These are phyloP conservation scores for Hestina assimilis DNA, from an alignment of 1,140 invertebrate species.

Conservation along the genomic window DNA sequence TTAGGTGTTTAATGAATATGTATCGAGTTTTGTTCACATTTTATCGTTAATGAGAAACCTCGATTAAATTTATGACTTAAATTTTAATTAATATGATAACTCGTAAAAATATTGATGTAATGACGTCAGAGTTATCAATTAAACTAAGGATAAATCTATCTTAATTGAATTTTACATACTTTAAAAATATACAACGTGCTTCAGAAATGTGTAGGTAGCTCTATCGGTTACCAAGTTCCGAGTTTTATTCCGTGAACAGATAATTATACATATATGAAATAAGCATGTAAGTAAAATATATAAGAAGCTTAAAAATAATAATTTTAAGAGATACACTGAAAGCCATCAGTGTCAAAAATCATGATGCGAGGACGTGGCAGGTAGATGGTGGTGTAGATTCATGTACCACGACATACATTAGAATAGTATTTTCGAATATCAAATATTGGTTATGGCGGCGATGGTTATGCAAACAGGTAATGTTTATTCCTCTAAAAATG, in stretches of 20 bases:
- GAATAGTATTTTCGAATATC: constrained; percentile 77
- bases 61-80: constrained; percentile 36
- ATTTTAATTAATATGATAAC: constrained; percentile 20
- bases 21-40: constrained; percentile 39
- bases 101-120: not conserved
- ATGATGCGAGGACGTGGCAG: constrained; percentile 35
- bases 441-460: constrained; percentile 74
- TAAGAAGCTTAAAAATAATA: too few relatives aligned
- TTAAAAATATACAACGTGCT: not conserved
- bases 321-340: constrained; percentile 51
- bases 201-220: not conserved
- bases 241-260: too few relatives aligned
- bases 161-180: not conserved
- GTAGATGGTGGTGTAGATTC: constrained; percentile 39
- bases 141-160: constrained; percentile 4
- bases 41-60: constrained; percentile 46
- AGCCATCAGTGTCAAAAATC: constrained; percentile 66
- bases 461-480: constrained; percentile 71
- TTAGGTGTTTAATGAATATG: constrained; percentile 54
- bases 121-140: not conserved
- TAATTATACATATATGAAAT: too few relatives aligned
- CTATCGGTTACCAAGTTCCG: too few relatives aligned
- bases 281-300: too few relatives aligned
- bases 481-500: constrained; percentile 76
- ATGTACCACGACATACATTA: constrained; percentile 72